phyloP scores from a whole-genome alignment of 1,140 invertebrate genomes.

The Diachasma alloeum region DNA sequence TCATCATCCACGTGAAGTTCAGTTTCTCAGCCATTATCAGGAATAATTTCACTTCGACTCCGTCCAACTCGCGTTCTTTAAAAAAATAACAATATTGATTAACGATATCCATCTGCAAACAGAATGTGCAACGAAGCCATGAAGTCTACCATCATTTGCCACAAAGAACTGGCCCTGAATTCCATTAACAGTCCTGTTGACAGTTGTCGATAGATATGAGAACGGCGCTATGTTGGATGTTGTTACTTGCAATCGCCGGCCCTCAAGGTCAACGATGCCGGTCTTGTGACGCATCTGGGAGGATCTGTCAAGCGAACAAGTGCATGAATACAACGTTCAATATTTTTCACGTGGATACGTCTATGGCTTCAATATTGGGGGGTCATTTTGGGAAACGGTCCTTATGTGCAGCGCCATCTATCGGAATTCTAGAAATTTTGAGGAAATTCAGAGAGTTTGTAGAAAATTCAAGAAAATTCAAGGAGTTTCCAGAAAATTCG shows the following conservation, averaged over 20 bases:
- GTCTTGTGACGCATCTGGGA: conserved; percentile 29
- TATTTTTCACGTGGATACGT: no score
- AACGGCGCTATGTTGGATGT: conserved; percentile 46
- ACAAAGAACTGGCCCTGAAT: conserved; percentile 38
- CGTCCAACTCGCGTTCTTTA: conserved; percentile 40
- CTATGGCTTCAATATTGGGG: no score
- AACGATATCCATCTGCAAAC: not conserved
- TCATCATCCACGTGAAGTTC: conserved; percentile 50
- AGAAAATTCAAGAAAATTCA: no score
- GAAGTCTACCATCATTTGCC: conserved; percentile 36
- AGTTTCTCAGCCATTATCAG: conserved; percentile 44
- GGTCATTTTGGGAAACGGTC: no score
- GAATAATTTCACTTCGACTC: conserved; percentile 47
- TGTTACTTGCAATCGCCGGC: conserved; percentile 40
- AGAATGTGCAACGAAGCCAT: not conserved
- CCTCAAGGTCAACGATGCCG: conserved; percentile 38
- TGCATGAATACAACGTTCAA: not conserved
- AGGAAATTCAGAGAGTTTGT: no score
- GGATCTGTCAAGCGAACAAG: conserved; percentile 11
- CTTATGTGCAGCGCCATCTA: no score
- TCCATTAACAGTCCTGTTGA: conserved; percentile 42
- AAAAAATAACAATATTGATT: not conserved
- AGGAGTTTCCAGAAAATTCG: no score
- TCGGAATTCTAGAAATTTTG: no score
- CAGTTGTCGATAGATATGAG: conserved; percentile 44